Evolutionary conservation across 2,113 vertebrate genomes (phyloP), one percentile per base, ranked within the genome.

Genomic region (Stigmatopora argus): DNA sequence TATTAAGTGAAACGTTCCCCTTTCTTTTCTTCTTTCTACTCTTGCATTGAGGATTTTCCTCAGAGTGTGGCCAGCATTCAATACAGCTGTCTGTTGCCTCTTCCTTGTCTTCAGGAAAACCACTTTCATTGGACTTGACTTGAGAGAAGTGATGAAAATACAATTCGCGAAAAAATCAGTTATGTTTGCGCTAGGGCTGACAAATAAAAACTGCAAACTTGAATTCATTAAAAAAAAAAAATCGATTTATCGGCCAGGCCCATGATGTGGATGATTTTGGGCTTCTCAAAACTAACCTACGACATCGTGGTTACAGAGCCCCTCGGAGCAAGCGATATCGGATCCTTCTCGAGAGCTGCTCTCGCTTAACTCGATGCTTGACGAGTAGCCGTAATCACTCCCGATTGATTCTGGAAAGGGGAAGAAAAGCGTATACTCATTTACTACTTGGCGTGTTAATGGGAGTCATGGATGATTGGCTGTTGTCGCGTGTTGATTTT

Each of bases 11-110:
- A 53, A 78, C 73, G 85, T 94, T 95, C 80, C 85, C 93, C 91
- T 95, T 98, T 88, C 93, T 94, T 90, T 97, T 98, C 91, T 98
- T 99, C 87, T 95, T 97, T 89, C 94, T 97, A 87, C 92, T 97
- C 89, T 94, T 96, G 82, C 93, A 92, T 78, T 94, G 94, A 78
- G 81, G 84, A 69, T 76, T 93, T 17, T 72, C 92, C 75, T 96
- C 93, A 74, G 92, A 84, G 75, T 92, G 95, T 19, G 93, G 90
- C 96, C 96, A 98, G 84, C 92, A 97, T 73, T 97, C 95, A 74
- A 97, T 91, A 23, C 94, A 97, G 67, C 95, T 97, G 65, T 96
- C 89, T n/a, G 79, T 90, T 3, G 90, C 92, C 18, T 98, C 94
- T 64, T 92, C 90, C 71, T 96, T 94, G 71, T 96, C 94, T 78